phyloP scores from a whole-genome alignment of 2,113 vertebrate genomes.

The Poicephalus meyeri region DNA sequence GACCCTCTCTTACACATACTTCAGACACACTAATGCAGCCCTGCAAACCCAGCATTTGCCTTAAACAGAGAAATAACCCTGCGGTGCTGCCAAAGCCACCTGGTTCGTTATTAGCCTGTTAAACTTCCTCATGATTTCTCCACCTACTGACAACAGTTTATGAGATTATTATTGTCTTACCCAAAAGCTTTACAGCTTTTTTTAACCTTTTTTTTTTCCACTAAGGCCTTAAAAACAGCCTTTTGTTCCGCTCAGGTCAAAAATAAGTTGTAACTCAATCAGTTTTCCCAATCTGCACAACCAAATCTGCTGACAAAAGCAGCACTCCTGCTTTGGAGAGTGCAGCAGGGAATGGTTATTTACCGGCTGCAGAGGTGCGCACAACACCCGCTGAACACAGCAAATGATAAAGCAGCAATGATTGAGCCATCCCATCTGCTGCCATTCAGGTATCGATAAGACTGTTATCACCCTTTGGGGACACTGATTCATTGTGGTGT shows the following conservation, averaged over 20 bases:
- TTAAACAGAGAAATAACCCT: neutral
- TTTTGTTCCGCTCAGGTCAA: conserved; percentile 55
- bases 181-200: neutral
- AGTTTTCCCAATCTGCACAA: conserved; percentile 21
- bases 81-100: conserved; percentile 14
- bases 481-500: conserved; percentile 34
- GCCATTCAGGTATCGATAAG: conserved; percentile 52
- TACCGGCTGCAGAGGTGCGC: neutral
- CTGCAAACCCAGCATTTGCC: conserved; percentile 1
- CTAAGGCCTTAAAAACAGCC: conserved; percentile 3
- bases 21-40: neutral
- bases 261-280: conserved; percentile 46
- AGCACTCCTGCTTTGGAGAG: neutral
- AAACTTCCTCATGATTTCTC: conserved; percentile 37
- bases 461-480: conserved; percentile 27
- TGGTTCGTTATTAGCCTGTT: conserved; percentile 60
- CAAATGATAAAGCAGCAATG: neutral
- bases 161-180: conserved; percentile 38
- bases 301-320: neutral
- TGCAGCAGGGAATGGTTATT: neutral
- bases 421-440: conserved; percentile 19
- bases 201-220: neutral
- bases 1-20: neutral
- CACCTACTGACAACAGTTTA: conserved; percentile 50
- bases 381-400: neutral